phyloP scores from a whole-genome alignment of 2,888 invertebrate genomes.

The Monochamus alternatus region DNA sequence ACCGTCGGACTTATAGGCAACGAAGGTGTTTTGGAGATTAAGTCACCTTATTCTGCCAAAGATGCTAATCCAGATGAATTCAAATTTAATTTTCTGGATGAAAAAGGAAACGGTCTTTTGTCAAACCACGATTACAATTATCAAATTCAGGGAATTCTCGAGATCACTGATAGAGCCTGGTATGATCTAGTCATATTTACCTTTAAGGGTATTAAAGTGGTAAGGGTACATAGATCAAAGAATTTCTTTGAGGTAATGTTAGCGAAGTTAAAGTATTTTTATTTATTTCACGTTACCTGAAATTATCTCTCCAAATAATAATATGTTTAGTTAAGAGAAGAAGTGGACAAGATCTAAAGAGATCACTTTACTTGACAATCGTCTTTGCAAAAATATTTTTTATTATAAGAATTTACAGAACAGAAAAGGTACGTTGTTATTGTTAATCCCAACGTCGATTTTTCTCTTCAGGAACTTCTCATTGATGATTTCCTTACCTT shows the following conservation, averaged over 20 bases:
- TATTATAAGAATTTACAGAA: conserved; percentile 25
- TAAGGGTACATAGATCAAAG: conserved; percentile 6
- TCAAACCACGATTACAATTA: conserved; percentile 27
- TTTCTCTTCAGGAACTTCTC: not conserved
- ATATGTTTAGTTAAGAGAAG: not conserved
- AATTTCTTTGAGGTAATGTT: conserved; percentile 9
- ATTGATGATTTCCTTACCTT: conserved; percentile 19
- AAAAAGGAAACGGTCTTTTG: not conserved
- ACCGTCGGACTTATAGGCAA: not conserved
- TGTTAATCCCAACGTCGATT: not conserved
- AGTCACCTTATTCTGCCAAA: conserved; percentile 11
- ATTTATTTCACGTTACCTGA: conserved; percentile 15
- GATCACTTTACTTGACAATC: conserved; percentile 17
- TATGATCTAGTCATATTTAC: conserved; percentile 33
- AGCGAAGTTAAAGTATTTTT: conserved; percentile 13
- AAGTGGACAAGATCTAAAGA: conserved; percentile 25
- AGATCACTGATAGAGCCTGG: conserved; percentile 23
- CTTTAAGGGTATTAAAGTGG: conserved; percentile 25
- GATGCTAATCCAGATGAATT: not conserved
- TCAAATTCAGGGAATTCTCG: conserved; percentile 31
- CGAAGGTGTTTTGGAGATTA: not conserved
- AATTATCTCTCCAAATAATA: conserved; percentile 18
- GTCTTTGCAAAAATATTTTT: conserved; percentile 6
- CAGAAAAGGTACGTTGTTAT: conserved; percentile 21
- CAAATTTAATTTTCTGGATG: conserved; percentile 5